phyloP scores from a whole-genome alignment of 2,888 invertebrate genomes.

The Epinotia brunnichana region DNA sequence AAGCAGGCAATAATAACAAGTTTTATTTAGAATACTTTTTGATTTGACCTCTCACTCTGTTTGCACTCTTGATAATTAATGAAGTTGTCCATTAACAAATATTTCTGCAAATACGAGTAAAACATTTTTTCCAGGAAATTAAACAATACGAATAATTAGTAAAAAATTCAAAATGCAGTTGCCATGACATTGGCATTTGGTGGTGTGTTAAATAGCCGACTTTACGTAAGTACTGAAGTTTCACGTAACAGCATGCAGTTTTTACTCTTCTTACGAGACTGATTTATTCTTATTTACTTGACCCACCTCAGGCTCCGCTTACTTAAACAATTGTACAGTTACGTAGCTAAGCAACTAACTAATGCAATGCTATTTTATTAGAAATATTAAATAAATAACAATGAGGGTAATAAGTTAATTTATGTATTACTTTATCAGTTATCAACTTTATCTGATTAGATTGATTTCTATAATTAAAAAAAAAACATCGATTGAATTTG shows the following conservation, averaged over 20 bases:
- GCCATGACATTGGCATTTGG: slow-evolving; percentile 37
- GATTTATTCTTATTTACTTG: slow-evolving; percentile 26
- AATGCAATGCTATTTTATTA: background rate
- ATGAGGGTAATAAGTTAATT: background rate
- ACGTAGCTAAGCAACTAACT: background rate
- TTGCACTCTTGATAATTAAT: background rate
- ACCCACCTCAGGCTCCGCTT: slow-evolving; percentile 18
- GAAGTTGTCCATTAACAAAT: background rate
- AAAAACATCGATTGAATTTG: background rate
- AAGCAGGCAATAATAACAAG: too few relatives aligned
- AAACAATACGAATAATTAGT: background rate
- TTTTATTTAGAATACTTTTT: too few relatives aligned
- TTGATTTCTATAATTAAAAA: too few relatives aligned
- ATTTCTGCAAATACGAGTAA: background rate
- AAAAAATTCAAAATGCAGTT: background rate
- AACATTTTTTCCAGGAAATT: too few relatives aligned
- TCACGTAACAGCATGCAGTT: slow-evolving; percentile 15
- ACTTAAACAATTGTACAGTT: background rate
- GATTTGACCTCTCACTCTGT: too few relatives aligned
- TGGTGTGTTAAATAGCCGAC: slow-evolving; percentile 3
- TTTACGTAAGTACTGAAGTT: slow-evolving; percentile 24
- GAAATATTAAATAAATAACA: background rate
- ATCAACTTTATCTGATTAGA: too few relatives aligned
- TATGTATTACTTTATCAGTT: too few relatives aligned
- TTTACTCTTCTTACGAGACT: slow-evolving; percentile 29